These are phyloP conservation scores for Caenorhabditis sp. DNA, from an alignment of 2,888 invertebrate species.

Conservation along the genomic window DNA sequence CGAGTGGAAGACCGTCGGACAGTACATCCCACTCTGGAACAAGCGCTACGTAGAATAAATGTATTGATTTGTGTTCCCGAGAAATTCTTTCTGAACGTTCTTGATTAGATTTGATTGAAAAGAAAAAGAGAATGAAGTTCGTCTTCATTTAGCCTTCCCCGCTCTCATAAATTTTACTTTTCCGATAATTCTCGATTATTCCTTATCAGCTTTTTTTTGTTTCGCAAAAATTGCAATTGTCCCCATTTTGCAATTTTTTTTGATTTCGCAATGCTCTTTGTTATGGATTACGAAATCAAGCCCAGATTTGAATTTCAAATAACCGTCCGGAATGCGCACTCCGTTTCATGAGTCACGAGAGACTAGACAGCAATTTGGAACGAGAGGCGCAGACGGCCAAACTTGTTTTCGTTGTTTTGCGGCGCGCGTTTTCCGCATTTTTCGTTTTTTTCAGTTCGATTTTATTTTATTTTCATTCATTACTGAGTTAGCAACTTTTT, in stretches of 20 bases:
- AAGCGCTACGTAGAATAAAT: conserved; percentile 70
- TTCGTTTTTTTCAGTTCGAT: conserved; percentile 8
- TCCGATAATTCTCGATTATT: too few species aligned
- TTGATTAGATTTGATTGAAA: neutral
- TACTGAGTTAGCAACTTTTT: too few species aligned
- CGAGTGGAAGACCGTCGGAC: conserved; percentile 80
- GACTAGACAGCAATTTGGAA: conserved; percentile 26
- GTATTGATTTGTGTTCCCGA: conserved; percentile 1
- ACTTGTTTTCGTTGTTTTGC: conserved; percentile 33
- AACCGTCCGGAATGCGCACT: neutral
- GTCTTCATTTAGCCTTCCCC: neutral
- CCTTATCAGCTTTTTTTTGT: too few species aligned
- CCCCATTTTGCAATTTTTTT: neutral
- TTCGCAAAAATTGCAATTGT: too few species aligned
- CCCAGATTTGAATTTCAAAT: neutral
- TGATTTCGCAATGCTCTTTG: neutral
- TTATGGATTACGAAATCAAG: conserved; percentile 4
- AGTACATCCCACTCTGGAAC: conserved; percentile 81
- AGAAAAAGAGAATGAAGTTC: neutral
- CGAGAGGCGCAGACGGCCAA: conserved; percentile 49
- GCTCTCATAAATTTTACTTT: too few species aligned
- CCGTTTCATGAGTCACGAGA: neutral
- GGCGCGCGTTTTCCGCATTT: conserved; percentile 20
- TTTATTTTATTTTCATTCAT: conserved; percentile 17
- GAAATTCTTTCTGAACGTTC: neutral